Base-by-base conservation (phyloP, 2,888 invertebrate species). In the Drosophila cracens region DNA sequence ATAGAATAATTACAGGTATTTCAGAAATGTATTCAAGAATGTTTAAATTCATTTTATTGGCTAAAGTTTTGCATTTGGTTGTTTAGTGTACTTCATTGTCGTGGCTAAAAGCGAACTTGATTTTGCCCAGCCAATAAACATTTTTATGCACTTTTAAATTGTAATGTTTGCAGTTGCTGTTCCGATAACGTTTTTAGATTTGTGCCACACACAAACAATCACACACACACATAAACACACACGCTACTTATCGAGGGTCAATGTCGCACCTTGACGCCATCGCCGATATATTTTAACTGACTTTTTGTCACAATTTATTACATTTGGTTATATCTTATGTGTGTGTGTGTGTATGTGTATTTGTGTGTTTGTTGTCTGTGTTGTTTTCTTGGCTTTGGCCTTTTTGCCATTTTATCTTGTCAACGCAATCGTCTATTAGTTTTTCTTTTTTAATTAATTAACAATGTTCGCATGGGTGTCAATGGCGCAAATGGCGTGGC, bases 261-360 rank as follows among this genome's bases (percentile, higher is more conserved):
- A 87, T 87, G 87, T 87, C 79, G 77, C 87, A 74, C 88, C 88
- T 87, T 87, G 87, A 79, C 78, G 88, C 86, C 81, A 67, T 70
- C 66, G 85, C 72, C 75, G 77, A 74, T 77, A 85, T 87, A 85
- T 82, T 81, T 73, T 21, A 76, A 54, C 74, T 66, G 73, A 74
- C 60, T 81, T 82, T 78, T 82, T 87, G 81, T 85, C 77, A 79
- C 87, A 87, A 89, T 89, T 89, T 89, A 89, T 87, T 85, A 79
- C 81, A 82, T 82, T 81, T 70, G 74, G 67, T 27, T 67, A 57
- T 52, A 68, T 67, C 61, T 64, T 56, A 48, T 53, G 40, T 71
- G 52, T 60, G 59, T 46, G 38, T 69, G 48, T 59, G 27, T 69
- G 13, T 66, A 7, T 70, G 62, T 56, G 25, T 21, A 1, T 46